Evolutionary conservation across 2,888 invertebrate species (phyloP), one percentile per base, ranked within the genome.

Genomic region (Choreutis nemorana): DNA sequence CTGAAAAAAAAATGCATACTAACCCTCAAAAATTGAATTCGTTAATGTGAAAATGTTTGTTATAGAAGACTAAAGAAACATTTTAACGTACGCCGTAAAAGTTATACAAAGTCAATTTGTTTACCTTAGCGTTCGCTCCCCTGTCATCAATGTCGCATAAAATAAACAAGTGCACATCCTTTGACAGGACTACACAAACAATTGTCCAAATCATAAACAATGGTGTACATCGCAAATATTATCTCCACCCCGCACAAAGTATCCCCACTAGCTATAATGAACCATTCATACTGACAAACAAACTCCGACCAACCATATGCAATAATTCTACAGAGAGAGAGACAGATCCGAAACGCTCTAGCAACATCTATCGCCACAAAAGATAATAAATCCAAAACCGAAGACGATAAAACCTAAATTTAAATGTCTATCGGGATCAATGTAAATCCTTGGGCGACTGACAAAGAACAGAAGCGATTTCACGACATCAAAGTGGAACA

Each of bases 401-500:
- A 63, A 53, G 45, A 63, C 53, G 55, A 46, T 75, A 77, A 72
- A 75, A 72, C 60, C 41, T 57, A 70, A 62, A 72, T 60, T 73
- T 56, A 67, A 68, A 64, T 56, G 62, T 55, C 56, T 45, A 50
- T 51, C 50, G 54, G 48, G 61, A 65, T 71, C 64, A 65, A 71
- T 61, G 63, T 75, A 70, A 70, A 67, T 68, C 72, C 63, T 71
- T 72, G 64, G 55, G 62, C 53, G 51, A 48, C 62, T 73, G 77
- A 75, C 72, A 67, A 68, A 70, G 71, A 71, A 70, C 75, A 75
- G 77, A 72, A 75, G 65, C 77, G 77, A 72, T 75, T 75, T 72
- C 71, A 73, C 67, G 73, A 78, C 78, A 77, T 78, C 78, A 78
- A 78, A 78, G 78, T 73, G 72, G 73, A 73, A 72, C 71, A 72